Evolutionary conservation across 1,140 invertebrate genomes (phyloP).

Genomic region (Neodiprion pinetum): DNA sequence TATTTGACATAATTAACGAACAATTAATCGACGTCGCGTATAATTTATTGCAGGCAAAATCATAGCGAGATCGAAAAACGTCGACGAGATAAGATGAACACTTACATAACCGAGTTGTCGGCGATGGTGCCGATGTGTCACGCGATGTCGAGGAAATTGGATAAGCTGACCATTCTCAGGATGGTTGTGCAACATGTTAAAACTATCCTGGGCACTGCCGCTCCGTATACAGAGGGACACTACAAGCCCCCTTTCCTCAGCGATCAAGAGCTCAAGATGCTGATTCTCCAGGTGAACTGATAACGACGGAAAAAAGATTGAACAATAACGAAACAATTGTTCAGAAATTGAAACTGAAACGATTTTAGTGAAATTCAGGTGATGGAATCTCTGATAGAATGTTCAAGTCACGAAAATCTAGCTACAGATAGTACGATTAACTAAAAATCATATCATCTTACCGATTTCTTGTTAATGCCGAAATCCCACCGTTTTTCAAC

Average conservation of each 20-base stretch:
- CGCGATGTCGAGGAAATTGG: conserved; percentile 90
- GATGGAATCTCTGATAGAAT: too few relatives aligned
- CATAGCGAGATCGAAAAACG: conserved; percentile 97
- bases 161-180: conserved; percentile 90
- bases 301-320: too few relatives aligned
- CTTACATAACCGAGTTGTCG: conserved; percentile 90
- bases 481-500: too few relatives aligned
- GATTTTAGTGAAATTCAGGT: too few relatives aligned
- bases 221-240: conserved; percentile 81
- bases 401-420: too few relatives aligned
- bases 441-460: too few relatives aligned
- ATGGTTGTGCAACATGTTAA: conserved; percentile 95
- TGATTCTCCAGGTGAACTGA: conserved; percentile 74
- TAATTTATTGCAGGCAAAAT: conserved; percentile 73
- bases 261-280: conserved; percentile 86
- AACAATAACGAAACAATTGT: too few relatives aligned
- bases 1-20: too few relatives aligned
- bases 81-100: conserved; percentile 95
- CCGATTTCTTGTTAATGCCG: too few relatives aligned
- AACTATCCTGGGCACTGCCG: conserved; percentile 77
- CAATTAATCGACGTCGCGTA: too few relatives aligned
- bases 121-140: conserved; percentile 93
- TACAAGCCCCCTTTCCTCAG: conserved; percentile 89
- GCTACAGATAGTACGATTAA: too few relatives aligned
- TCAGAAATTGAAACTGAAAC: too few relatives aligned